Conservation (phyloP, 2,888 invertebrate species). For the Eilema caniola region DNA sequence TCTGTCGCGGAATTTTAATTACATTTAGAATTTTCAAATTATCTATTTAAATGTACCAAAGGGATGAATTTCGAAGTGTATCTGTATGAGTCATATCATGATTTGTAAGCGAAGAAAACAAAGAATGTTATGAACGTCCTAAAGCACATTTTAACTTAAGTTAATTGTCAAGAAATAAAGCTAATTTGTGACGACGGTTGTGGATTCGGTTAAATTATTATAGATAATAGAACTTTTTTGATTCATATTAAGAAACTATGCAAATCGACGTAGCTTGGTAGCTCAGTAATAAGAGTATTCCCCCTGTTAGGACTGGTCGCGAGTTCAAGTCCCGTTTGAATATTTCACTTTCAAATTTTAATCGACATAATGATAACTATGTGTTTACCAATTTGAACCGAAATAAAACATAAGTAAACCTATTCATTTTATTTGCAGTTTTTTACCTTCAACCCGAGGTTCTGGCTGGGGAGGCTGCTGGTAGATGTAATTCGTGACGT, state of each 20-base stretch:
- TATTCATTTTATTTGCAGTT: slow-evolving; percentile 27
- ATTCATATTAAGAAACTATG: too few relatives aligned
- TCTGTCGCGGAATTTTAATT: slow-evolving; percentile 37
- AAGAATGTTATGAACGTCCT: background rate
- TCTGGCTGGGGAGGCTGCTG: slow-evolving; percentile 53
- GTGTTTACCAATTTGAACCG: background rate
- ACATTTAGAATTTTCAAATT: slow-evolving; percentile 1
- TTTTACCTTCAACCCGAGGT: slow-evolving; percentile 53
- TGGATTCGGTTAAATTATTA: too few relatives aligned
- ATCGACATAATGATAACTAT: too few relatives aligned
- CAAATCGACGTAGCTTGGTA: too few relatives aligned
- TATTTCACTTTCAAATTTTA: too few relatives aligned
- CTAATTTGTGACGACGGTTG: background rate
- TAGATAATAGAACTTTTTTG: too few relatives aligned
- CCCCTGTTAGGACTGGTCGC: too few relatives aligned
- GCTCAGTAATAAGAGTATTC: too few relatives aligned
- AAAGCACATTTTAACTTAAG: too few relatives aligned
- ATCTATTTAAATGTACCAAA: background rate
- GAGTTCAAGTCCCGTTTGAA: too few relatives aligned
- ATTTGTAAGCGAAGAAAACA: background rate
- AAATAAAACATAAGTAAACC: background rate
- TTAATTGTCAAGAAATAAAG: too few relatives aligned
- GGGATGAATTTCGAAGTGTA: background rate
- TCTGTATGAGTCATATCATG: background rate
- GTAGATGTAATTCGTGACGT: slow-evolving; percentile 74